A percentile compares a stretch with the other conserved stretches of the same genome.
phyloP scores from a whole-genome alignment of 2,797 vertebrate genomes.

The Xyrichtys novacula region DNA sequence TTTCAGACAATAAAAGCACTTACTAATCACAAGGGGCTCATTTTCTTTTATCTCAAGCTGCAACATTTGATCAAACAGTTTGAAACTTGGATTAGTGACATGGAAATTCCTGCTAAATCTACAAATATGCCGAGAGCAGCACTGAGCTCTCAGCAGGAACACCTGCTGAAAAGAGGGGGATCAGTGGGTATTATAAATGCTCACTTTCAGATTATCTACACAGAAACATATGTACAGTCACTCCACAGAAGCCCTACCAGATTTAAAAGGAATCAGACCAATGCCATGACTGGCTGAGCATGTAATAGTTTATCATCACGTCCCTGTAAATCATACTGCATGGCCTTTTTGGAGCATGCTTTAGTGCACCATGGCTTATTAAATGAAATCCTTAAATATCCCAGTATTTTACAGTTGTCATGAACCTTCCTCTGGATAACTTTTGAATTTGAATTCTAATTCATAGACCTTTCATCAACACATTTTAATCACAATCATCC shows the following conservation, averaged over 20 bases:
- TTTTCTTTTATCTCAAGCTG: constrained; percentile 37
- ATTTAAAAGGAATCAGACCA: neutral
- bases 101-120: constrained; percentile 51
- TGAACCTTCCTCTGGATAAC: too few relatives aligned
- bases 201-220: constrained; percentile 47
- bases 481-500: too few relatives aligned
- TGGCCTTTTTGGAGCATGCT: constrained; percentile 1
- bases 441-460: too few relatives aligned
- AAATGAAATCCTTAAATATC: neutral
- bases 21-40: constrained; percentile 25
- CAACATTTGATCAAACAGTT: constrained; percentile 47
- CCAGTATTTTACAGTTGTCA: neutral
- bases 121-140: constrained; percentile 52
- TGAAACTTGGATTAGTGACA: constrained; percentile 26
- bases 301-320: neutral
- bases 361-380: too few relatives aligned
- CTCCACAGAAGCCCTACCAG: constrained; percentile 8
- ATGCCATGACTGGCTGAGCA: too few relatives aligned
- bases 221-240: constrained; percentile 21
- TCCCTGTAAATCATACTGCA: neutral
- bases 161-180: constrained; percentile 40
- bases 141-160: constrained; percentile 32
- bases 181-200: constrained; percentile 38
- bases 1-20: neutral
- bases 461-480: too few relatives aligned